These are phyloP conservation scores for Eublepharis macularius DNA, from an alignment of 2,113 vertebrate species.

Conservation along the genomic window DNA sequence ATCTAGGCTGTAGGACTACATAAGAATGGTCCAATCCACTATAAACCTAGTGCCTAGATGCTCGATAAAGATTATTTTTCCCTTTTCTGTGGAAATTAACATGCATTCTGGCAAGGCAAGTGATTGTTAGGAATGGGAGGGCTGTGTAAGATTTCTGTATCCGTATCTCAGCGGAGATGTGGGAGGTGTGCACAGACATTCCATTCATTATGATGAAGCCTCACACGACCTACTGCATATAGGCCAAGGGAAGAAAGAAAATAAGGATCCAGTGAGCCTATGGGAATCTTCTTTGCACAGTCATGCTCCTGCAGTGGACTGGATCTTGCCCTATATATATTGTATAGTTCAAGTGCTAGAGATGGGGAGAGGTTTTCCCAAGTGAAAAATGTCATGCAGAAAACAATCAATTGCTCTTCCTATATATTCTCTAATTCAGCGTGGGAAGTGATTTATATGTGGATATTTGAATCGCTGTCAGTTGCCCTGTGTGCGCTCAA, in stretches of 20 bases:
- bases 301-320: not conserved
- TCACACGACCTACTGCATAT: not conserved
- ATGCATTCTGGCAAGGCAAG: not conserved
- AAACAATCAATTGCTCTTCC: constrained; percentile 23
- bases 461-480: not conserved
- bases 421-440: not conserved
- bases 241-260: not conserved
- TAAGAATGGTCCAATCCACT: not conserved
- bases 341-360: not conserved
- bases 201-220: not conserved
- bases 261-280: not conserved
- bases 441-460: not conserved
- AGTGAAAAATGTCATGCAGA: constrained; percentile 31
- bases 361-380: constrained; percentile 17
- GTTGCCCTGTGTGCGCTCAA: not conserved
- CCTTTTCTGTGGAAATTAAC: not conserved
- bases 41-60: not conserved
- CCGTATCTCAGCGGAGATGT: not conserved
- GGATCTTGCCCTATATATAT: not conserved
- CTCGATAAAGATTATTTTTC: not conserved
- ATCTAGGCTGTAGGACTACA: constrained; percentile 12
- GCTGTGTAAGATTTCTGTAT: not conserved
- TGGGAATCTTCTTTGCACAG: not conserved
- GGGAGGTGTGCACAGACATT: not conserved
- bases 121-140: not conserved